Evolutionary conservation across 2,797 vertebrate genomes (phyloP).

Genomic region (Chrosomus eos): DNA sequence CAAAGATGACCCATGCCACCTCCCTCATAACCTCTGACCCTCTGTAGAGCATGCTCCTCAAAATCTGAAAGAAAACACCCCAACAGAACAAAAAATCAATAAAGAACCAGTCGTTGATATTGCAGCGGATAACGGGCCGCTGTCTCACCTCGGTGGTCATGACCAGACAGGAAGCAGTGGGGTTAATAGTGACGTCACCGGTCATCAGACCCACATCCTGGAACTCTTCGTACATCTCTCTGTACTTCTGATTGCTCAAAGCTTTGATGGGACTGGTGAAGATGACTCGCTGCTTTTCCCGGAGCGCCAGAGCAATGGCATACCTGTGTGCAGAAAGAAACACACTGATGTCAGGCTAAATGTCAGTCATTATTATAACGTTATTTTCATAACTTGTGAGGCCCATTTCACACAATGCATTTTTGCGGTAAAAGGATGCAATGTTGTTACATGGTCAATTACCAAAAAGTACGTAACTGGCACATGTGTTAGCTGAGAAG

Average conservation of each 20-base stretch:
- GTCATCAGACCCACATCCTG: slow-evolving; percentile 98
- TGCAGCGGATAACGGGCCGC: not conserved
- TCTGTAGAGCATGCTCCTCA: slow-evolving; percentile 97
- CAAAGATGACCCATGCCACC: slow-evolving; percentile 97
- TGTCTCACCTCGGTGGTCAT: slow-evolving; percentile 95
- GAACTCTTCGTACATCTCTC: slow-evolving; percentile 99
- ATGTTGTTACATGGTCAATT: too few relatives aligned
- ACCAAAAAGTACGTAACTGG: too few relatives aligned
- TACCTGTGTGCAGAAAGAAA: slow-evolving; percentile 77
- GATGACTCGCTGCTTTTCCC: slow-evolving; percentile 97
- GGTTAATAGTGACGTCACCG: slow-evolving; percentile 98
- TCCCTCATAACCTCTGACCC: slow-evolving; percentile 99
- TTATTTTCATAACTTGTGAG: too few relatives aligned
- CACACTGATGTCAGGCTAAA: too few relatives aligned
- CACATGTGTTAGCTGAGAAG: too few relatives aligned
- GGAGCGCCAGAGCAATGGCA: slow-evolving; percentile 92
- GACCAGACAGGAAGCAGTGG: slow-evolving; percentile 95
- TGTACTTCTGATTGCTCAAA: slow-evolving; percentile 97
- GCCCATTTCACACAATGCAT: too few relatives aligned
- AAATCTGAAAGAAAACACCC: slow-evolving; percentile 78
- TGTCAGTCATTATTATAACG: too few relatives aligned
- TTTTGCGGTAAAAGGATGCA: too few relatives aligned
- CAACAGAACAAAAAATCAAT: not conserved
- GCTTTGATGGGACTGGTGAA: slow-evolving; percentile 99
- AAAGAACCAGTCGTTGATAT: not conserved